Evolutionary conservation across 2,888 invertebrate genomes (phyloP).

Genomic region (Mesorhabditis belari): DNA sequence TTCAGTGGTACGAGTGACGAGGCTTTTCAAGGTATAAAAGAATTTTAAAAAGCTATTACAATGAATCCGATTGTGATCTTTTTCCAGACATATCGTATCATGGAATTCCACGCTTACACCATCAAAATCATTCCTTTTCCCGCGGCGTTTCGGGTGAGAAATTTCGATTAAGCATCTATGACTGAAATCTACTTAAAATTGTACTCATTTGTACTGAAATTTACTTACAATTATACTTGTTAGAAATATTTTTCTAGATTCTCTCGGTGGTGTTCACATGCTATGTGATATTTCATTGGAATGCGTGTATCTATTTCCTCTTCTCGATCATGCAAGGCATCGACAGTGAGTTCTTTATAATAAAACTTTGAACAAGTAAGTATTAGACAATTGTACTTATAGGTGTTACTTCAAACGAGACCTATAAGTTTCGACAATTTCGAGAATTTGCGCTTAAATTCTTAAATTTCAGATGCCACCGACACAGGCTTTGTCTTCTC

Average conservation of each 20-base stretch:
- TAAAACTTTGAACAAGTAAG: constrained; percentile 16
- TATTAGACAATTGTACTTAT: background rate
- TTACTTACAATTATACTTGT: no score
- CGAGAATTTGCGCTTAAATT: no score
- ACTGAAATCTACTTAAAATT: no score
- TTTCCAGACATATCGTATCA: constrained; percentile 1
- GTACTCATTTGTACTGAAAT: no score
- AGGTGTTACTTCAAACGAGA: background rate
- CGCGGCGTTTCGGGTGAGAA: background rate
- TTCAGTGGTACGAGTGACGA: constrained; percentile 2
- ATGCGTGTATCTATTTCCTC: constrained; percentile 47
- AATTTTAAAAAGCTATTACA: background rate
- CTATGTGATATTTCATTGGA: constrained; percentile 36
- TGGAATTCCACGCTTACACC: constrained; percentile 3
- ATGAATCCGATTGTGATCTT: no score
- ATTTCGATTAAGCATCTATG: background rate
- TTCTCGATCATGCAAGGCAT: constrained; percentile 39
- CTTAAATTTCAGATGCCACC: constrained; percentile 26
- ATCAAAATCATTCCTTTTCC: background rate
- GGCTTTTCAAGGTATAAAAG: background rate
- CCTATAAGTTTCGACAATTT: constrained; percentile 5
- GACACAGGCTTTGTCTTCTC: constrained; percentile 37
- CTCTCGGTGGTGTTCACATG: constrained; percentile 17
- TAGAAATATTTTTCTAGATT: background rate
- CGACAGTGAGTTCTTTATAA: constrained; percentile 4